phyloP scores from a whole-genome alignment of 2,113 vertebrate genomes.

The Oriolus oriolus region DNA sequence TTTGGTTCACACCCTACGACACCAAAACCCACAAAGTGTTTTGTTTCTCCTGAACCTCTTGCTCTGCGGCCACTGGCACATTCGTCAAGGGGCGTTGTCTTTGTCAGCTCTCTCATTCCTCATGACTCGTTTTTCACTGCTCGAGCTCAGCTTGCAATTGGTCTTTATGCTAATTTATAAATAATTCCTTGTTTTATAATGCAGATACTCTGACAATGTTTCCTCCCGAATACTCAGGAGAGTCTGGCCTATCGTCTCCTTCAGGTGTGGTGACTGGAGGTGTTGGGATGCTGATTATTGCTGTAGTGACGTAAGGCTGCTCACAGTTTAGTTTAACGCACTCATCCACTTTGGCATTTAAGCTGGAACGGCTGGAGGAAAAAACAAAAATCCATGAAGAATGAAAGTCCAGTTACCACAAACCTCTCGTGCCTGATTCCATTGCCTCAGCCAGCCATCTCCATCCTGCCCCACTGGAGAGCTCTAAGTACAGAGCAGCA shows the following conservation, averaged over 20 bases:
- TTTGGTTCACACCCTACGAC: conserved; percentile 35
- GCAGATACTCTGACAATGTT: conserved; percentile 92
- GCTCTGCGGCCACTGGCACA: not conserved
- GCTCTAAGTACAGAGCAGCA: not conserved
- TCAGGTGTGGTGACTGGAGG: conserved; percentile 81
- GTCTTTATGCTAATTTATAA: conserved; percentile 56
- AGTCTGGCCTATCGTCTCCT: conserved; percentile 76
- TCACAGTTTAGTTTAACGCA: conserved; percentile 91
- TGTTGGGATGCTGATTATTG: conserved; percentile 88
- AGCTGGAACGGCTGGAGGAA: conserved; percentile 85
- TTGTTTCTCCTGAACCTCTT: conserved; percentile 46
- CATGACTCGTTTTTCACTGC: conserved; percentile 21
- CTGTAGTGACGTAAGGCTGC: conserved; percentile 85
- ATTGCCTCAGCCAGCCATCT: not conserved
- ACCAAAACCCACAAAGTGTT: conserved; percentile 38
- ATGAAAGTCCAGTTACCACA: not conserved
- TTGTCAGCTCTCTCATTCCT: conserved; percentile 61
- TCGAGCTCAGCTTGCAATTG: conserved; percentile 49
- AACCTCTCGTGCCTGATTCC: not conserved
- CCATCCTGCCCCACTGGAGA: not conserved
- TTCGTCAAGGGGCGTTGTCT: not conserved
- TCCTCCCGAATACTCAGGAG: conserved; percentile 80
- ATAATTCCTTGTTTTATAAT: conserved; percentile 79
- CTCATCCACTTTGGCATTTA: conserved; percentile 93
- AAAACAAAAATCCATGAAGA: conserved; percentile 17